Evolutionary conservation across 1,140 invertebrate species (phyloP).

Genomic region (Ceratina japonica): DNA sequence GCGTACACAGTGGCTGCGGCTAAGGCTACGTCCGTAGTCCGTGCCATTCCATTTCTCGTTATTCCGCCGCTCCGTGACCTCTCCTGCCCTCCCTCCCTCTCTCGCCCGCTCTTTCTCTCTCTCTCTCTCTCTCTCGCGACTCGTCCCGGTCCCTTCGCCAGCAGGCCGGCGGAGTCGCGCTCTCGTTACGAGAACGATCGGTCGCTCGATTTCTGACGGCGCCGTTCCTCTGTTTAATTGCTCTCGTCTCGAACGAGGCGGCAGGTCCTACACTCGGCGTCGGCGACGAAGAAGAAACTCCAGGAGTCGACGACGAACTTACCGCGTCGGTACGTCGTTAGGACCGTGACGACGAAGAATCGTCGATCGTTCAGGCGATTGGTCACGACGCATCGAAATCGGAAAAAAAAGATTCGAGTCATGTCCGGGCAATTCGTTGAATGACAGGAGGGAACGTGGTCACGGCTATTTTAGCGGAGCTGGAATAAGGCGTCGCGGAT

Average conservation of each 20-base stretch:
- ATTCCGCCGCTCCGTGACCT: slow-evolving; percentile 49
- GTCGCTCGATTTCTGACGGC: neutral
- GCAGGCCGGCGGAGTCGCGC: slow-evolving; percentile 21
- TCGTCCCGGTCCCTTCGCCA: slow-evolving; percentile 20
- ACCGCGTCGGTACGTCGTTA: too few species aligned
- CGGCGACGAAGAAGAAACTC: too few species aligned
- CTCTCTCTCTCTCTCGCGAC: neutral
- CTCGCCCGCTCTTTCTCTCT: neutral
- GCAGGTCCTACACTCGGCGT: too few species aligned
- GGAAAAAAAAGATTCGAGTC: neutral
- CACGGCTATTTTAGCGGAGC: neutral
- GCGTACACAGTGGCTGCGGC: too few species aligned
- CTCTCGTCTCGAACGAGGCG: neutral
- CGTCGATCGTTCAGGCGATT: neutral
- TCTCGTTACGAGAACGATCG: neutral
- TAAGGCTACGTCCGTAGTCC: slow-evolving; percentile 20
- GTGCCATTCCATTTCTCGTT: slow-evolving; percentile 60
- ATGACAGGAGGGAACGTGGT: neutral
- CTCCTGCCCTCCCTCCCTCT: slow-evolving; percentile 31
- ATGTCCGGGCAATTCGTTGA: neutral
- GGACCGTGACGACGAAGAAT: too few species aligned
- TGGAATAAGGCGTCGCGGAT: neutral
- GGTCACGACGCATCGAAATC: neutral
- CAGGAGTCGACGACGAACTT: too few species aligned
- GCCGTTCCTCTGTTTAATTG: neutral